Conservation (phyloP, 2,888 invertebrate species). For the Leuctra nigra region DNA sequence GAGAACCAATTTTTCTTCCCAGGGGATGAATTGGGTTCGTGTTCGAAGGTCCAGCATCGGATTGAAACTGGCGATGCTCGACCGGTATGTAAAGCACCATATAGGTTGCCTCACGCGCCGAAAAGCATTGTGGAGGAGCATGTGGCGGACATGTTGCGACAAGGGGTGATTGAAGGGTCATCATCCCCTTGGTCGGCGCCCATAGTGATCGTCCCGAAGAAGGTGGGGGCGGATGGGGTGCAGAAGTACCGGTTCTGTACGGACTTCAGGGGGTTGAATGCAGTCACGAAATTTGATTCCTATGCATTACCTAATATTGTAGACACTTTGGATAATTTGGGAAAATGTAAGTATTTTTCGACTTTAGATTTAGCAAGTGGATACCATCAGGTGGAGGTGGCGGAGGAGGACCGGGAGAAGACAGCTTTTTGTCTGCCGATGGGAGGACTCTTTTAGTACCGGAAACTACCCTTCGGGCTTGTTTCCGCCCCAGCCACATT, state of each 20-base stretch:
- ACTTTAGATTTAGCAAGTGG: conserved; percentile 17
- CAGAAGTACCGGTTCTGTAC: not conserved
- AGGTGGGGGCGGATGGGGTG: not conserved
- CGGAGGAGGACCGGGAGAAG: conserved; percentile 12
- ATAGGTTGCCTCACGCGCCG: not conserved
- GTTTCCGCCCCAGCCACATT: conserved; percentile 1
- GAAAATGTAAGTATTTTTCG: conserved; percentile 13
- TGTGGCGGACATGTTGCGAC: not conserved
- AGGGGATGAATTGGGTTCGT: not conserved
- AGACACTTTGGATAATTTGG: conserved; percentile 15
- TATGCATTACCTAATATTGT: conserved; percentile 17
- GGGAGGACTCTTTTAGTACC: not conserved
- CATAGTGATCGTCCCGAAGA: not conserved
- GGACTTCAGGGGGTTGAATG: not conserved
- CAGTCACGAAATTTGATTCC: not conserved
- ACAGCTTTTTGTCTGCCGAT: conserved; percentile 11
- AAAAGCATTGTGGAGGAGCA: not conserved
- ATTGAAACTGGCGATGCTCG: not conserved
- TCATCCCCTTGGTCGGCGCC: not conserved
- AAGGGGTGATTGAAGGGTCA: not conserved
- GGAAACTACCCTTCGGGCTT: not conserved
- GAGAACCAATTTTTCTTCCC: not conserved
- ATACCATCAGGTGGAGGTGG: conserved; percentile 17
- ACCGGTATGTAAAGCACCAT: not conserved
- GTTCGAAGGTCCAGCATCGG: not conserved